These are phyloP conservation scores for Latheticus oryzae DNA, from an alignment of 2,888 invertebrate genomes.

Conservation along the genomic window DNA sequence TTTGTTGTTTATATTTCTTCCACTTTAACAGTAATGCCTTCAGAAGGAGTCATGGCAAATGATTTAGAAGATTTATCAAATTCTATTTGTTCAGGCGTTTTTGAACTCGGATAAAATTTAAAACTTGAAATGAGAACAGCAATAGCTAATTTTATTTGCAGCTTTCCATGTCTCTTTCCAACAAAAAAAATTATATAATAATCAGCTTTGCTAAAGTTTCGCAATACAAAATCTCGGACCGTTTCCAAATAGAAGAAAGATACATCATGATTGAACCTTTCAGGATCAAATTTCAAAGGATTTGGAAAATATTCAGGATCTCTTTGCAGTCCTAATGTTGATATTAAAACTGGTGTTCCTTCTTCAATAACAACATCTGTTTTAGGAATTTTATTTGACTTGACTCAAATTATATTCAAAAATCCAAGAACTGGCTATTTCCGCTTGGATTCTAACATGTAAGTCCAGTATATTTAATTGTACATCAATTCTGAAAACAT, in stretches of 20 bases:
- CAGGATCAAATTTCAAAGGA: constrained; percentile 38
- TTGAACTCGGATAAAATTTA: constrained; percentile 19
- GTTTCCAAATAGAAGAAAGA: constrained; percentile 26
- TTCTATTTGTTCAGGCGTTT: constrained; percentile 11
- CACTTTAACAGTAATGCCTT: constrained; percentile 23
- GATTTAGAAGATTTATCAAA: constrained; percentile 10
- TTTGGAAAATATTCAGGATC: constrained; percentile 38
- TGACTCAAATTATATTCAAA: constrained; percentile 32
- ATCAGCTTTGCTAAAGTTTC: background rate
- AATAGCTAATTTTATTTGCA: constrained; percentile 23
- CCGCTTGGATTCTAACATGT: constrained; percentile 35
- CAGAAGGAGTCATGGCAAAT: constrained; percentile 4
- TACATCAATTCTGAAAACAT: constrained; percentile 2
- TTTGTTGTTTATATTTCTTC: constrained; percentile 5
- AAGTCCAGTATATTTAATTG: constrained; percentile 7
- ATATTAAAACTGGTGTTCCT: constrained; percentile 27
- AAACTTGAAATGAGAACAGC: constrained; percentile 16
- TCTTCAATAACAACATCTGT: constrained; percentile 28
- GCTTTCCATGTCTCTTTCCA: constrained; percentile 20
- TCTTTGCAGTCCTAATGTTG: constrained; percentile 23
- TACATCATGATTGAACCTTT: constrained; percentile 24
- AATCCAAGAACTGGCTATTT: constrained; percentile 33
- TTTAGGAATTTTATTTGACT: constrained; percentile 35
- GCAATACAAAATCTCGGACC: constrained; percentile 32
- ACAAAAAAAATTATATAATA: constrained; percentile 3